Conservation (phyloP, 2,888 invertebrate species). For the Calliopum simillimum region DNA sequence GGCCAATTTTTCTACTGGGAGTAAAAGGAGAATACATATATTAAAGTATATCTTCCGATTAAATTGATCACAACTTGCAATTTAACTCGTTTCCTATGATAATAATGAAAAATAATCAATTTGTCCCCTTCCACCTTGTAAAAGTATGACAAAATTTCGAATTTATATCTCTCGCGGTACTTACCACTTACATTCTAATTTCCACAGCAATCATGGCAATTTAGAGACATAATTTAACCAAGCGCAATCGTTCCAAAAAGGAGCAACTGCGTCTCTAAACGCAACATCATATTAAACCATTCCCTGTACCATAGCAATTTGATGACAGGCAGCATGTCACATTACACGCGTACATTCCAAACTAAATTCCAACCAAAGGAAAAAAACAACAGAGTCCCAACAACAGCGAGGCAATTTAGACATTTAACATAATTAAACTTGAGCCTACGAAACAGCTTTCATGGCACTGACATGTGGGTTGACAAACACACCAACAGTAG, state of each 20-base stretch:
- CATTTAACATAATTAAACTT: conserved; percentile 7
- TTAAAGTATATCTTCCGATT: too few species aligned
- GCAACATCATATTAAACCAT: too few species aligned
- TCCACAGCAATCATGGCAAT: conserved; percentile 39
- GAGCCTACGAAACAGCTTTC: background rate
- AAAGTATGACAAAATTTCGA: background rate
- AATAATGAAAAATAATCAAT: background rate
- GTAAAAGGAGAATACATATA: too few species aligned
- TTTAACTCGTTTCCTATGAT: too few species aligned
- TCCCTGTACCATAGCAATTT: background rate
- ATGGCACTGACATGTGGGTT: conserved; percentile 43
- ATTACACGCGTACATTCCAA: conserved; percentile 47
- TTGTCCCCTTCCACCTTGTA: background rate
- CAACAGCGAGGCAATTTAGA: conserved; percentile 13
- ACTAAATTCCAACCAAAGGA: conserved; percentile 44
- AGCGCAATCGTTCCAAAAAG: background rate
- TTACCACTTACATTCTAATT: background rate
- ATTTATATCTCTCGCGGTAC: background rate
- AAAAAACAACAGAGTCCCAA: conserved; percentile 15
- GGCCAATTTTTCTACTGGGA: too few species aligned
- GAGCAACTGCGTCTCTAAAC: too few species aligned
- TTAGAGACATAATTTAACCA: conserved; percentile 42
- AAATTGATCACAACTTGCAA: too few species aligned
- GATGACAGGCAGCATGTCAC: conserved; percentile 49
- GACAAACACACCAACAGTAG: conserved; percentile 47